Evolutionary conservation across 2,797 vertebrate species (phyloP), one percentile per base, ranked within the genome.

Genomic region (Cirrhinus mrigala): DNA sequence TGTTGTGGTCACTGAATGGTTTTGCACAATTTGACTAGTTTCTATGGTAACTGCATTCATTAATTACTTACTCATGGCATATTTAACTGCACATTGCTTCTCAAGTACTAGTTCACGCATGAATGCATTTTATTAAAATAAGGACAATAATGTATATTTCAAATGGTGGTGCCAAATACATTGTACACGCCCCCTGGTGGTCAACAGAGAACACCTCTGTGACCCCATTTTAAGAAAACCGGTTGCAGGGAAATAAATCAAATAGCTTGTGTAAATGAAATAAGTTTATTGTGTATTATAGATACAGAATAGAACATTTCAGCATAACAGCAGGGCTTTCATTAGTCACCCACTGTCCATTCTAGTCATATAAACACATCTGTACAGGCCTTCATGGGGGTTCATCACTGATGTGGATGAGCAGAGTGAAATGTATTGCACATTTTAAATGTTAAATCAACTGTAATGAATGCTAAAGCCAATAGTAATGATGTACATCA

Each of bases 391-490:
- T 52, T 66, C 1, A 29, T n/a, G 33, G 58, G 77, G 77, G 77
- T 37, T 60, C 52, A 40, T 40, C 66, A 73, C 37, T 48, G 22
- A 62, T 18, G 48, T 68, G n/a, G 24, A 58, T 68, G 66, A 48
- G 16, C 15, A 27, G 20, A 56, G 18, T n/a, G n/a, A 62, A 48
- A 33, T 44, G 4, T 56, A 46, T 83, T 64, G 29, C 68, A 76
- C 60, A 75, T 37, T 37, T 76, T 71, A 80, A 22, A 76, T 84
- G 82, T 84, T 69, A 81, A 71, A 52, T 74, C 71, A 68, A 11
- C n/a, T 66, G 82, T 83, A 66, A 40, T 50, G 2, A 48, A 29
- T 54, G 44, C 81, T 75, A 22, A 77, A 77, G 81, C 56, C 58
- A 64, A 70, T 79, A 44, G 18, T 29, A 66, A 71, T 44, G n/a